Percentiles rank a stretch among this genome's conserved stretches.
These are phyloP conservation scores for Ondatra zibethicus DNA, from an alignment of 2,113 vertebrate species.

Conservation along the genomic window DNA sequence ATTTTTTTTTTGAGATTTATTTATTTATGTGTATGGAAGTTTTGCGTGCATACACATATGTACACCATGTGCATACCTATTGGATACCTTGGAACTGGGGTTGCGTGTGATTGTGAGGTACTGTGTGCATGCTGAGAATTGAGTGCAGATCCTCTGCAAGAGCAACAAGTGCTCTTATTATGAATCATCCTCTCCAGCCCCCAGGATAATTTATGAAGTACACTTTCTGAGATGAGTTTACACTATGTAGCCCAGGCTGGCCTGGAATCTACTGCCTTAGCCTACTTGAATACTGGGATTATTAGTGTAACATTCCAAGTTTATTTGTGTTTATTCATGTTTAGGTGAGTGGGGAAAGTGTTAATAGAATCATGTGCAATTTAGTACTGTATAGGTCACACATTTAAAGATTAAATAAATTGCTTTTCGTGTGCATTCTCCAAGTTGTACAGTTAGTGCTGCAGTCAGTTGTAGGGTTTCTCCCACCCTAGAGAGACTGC, in stretches of 20 bases:
- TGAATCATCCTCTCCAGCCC: not conserved
- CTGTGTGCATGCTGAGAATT: not conserved
- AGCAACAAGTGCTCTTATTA: not conserved
- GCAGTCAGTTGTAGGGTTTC: constrained; percentile 5
- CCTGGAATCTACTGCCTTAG: not conserved
- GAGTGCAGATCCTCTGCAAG: not conserved
- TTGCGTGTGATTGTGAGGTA: too few species aligned
- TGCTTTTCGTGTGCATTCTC: constrained; percentile 36
- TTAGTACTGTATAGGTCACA: not conserved
- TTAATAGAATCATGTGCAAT: not conserved
- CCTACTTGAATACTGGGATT: not conserved
- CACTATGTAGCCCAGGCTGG: not conserved
- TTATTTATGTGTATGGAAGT: not conserved
- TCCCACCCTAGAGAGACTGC: not conserved
- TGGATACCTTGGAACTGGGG: not conserved
- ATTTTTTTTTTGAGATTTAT: not conserved
- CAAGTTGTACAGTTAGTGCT: not conserved
- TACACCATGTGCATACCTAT: not conserved
- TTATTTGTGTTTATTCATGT: not conserved
- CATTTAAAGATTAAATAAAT: not conserved
- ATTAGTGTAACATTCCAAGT: not conserved
- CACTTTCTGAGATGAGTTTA: not conserved
- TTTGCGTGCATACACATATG: not conserved
- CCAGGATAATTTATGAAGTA: not conserved
- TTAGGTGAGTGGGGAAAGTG: not conserved